These are phyloP conservation scores for Tenualosa thibaudeaui DNA, from an alignment of 2,797 vertebrate species.

Conservation along the genomic window DNA sequence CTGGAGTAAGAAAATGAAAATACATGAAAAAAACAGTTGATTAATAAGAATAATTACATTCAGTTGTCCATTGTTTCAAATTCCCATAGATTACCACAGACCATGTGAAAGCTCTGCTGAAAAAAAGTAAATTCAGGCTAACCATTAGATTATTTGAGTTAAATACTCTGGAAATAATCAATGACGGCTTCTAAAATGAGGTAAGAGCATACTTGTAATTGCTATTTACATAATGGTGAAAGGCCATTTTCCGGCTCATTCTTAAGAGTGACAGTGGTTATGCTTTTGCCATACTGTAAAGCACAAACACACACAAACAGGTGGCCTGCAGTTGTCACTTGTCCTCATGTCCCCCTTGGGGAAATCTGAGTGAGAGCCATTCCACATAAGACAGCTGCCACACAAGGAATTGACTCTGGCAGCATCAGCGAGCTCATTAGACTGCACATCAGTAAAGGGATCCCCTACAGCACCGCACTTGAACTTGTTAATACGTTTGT, in stretches of 20 bases:
- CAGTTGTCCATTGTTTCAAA: not conserved
- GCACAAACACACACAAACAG: not conserved
- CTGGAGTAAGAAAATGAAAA: no score
- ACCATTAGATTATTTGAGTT: not conserved
- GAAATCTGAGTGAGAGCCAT: not conserved
- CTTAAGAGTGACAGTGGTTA: not conserved
- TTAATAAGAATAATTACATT: not conserved
- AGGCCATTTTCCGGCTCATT: not conserved
- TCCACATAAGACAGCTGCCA: conserved; percentile 3
- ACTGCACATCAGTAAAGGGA: not conserved
- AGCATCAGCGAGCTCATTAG: not conserved
- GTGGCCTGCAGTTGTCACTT: conserved; percentile 7
- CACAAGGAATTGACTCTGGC: not conserved
- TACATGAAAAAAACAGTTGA: not conserved
- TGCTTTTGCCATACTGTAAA: not conserved
- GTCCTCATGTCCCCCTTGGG: not conserved
- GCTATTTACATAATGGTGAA: not conserved
- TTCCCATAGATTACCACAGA: not conserved
- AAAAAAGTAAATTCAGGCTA: not conserved
- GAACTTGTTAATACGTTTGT: not conserved
- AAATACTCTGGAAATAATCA: conserved; percentile 10
- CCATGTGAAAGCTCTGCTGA: not conserved
- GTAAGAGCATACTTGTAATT: not conserved
- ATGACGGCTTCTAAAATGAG: not conserved
- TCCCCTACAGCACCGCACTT: not conserved